Evolutionary conservation across 2,113 vertebrate genomes (phyloP), one percentile per base, ranked within the genome.

Genomic region (Zosterops borbonicus): DNA sequence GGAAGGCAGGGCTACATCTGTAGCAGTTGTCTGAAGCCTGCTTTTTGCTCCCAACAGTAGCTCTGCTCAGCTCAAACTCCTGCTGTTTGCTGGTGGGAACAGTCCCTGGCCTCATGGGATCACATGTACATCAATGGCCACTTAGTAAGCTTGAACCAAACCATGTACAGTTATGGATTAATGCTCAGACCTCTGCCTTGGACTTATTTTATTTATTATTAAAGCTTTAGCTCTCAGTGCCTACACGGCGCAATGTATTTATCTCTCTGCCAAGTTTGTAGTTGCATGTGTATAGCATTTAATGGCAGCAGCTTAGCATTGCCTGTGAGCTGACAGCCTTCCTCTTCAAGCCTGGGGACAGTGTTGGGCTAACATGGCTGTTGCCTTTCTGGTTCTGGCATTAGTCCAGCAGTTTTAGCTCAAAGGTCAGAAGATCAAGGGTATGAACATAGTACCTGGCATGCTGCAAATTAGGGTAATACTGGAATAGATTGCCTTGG

Each of bases 181-280:
- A 39, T 39, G 44, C 24, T 93, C 70, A 79, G 58, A 56, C 49
- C 29, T 87, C n/a, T 59, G 46, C 31, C 11, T 17, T 76, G 70
- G 37, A n/a, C 28, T 80, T 39, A 13, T 3, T 77, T 71, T 62
- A 15, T 81, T 68, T 78, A 9, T 64, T 73, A 7, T 52, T 68
- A 6, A 1, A 37, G 25, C n/a, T 80, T 76, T 69, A 83, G 14
- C 44, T 71, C 18, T 35, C 21, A 78, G 81, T 12, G 35, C 23
- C 58, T 81, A 2, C 2, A 0, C 55, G 27, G 68, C 25, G 33
- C 23, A 11, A 0, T 18, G 24, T 5, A 15, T 12, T 0, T 5
- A 13, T 12, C 0, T 2, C 46, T n/a, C 29, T 29, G 42, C 77
- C 31, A 41, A 49, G n/a, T 65, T 79, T 68, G 65, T 53, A 27